These are phyloP conservation scores for Lophius piscatorius DNA, from an alignment of 2,113 vertebrate genomes.

Conservation along the genomic window DNA sequence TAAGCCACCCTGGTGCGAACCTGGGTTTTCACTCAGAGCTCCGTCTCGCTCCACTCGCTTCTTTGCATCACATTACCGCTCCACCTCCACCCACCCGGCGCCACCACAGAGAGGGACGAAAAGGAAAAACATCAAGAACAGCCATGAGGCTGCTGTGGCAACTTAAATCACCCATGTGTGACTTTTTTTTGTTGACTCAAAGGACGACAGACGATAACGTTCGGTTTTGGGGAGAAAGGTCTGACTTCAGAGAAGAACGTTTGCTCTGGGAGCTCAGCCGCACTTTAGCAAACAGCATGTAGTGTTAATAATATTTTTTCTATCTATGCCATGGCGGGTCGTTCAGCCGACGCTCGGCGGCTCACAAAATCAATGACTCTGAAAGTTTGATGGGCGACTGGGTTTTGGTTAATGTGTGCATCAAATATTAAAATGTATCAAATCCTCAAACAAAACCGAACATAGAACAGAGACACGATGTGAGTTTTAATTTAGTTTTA, in stretches of 20 bases:
- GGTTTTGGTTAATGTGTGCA: no score
- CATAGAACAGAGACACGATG: no score
- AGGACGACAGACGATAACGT: constrained; percentile 28
- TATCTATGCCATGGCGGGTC: constrained; percentile 23
- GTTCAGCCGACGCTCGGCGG: constrained; percentile 37
- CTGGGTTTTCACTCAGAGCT: constrained; percentile 44
- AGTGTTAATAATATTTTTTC: constrained; percentile 40
- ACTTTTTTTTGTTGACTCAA: constrained; percentile 43
- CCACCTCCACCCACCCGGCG: constrained; percentile 43
- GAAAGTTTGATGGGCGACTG: background rate
- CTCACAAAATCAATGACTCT: constrained; percentile 41
- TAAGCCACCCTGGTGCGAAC: constrained; percentile 63
- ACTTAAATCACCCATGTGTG: constrained; percentile 31
- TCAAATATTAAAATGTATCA: no score
- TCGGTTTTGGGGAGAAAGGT: background rate
- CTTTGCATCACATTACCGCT: constrained; percentile 62
- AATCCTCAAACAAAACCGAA: no score
- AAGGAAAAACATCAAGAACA: constrained; percentile 41
- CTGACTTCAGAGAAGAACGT: constrained; percentile 6
- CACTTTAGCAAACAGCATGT: constrained; percentile 36
- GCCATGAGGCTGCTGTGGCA: constrained; percentile 20
- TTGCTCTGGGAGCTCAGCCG: background rate
- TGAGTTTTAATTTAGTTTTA: no score
- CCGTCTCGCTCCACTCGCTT: constrained; percentile 58
- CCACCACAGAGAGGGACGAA: constrained; percentile 17